phyloP scores from a whole-genome alignment of 2,797 vertebrate species.

The Pantherophis vulpinus region DNA sequence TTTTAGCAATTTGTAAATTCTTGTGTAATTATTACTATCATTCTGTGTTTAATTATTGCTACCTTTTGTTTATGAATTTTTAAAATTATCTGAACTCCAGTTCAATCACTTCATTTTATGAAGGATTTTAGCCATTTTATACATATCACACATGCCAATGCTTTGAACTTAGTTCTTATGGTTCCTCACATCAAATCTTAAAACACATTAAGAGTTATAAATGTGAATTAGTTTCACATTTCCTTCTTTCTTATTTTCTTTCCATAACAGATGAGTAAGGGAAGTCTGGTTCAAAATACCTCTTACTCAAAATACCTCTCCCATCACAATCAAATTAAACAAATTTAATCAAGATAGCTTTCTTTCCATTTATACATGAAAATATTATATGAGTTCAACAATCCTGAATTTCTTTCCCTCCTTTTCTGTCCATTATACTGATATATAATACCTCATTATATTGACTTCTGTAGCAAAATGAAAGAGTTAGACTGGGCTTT shows the following conservation, averaged over 20 bases:
- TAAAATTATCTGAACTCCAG: slow-evolving; percentile 26
- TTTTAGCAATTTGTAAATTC: not conserved
- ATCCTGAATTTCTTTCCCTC: slow-evolving; percentile 21
- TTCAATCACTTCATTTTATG: slow-evolving; percentile 1
- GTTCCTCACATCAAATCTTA: slow-evolving; percentile 67
- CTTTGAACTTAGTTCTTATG: slow-evolving; percentile 50
- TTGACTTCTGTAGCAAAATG: slow-evolving; percentile 36
- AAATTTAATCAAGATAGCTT: slow-evolving; percentile 30
- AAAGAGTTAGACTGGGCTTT: slow-evolving; percentile 14
- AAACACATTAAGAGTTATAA: slow-evolving; percentile 65
- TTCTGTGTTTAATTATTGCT: not conserved
- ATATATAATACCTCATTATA: slow-evolving; percentile 41
- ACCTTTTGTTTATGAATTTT: not conserved
- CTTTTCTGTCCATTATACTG: slow-evolving; percentile 34
- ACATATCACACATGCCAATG: slow-evolving; percentile 33
- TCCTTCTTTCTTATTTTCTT: slow-evolving; percentile 26
- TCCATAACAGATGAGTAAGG: slow-evolving; percentile 34
- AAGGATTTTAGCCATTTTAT: slow-evolving; percentile 20
- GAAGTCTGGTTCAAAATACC: slow-evolving; percentile 43
- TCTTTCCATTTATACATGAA: not conserved
- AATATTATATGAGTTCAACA: slow-evolving; percentile 13
- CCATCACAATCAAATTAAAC: slow-evolving; percentile 53
- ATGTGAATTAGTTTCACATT: slow-evolving; percentile 68
- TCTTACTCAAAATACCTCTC: slow-evolving; percentile 57
- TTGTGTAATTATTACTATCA: not conserved